A percentile compares a stretch with the other conserved stretches of the same genome.
These are phyloP conservation scores for Radopholus similis DNA, from an alignment of 1,140 invertebrate species.

Conservation along the genomic window DNA sequence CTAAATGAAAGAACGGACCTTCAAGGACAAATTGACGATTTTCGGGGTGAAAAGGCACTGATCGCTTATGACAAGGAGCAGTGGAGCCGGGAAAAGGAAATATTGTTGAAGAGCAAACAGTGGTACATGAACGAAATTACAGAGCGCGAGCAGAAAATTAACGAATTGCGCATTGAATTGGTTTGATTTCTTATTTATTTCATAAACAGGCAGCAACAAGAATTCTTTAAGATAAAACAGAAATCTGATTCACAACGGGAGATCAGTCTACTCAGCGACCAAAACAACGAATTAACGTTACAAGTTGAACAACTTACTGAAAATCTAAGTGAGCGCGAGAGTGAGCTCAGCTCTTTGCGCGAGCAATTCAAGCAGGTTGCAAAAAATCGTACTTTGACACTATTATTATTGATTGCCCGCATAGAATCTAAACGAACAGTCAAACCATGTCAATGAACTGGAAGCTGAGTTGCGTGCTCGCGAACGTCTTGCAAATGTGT, in stretches of 20 bases:
- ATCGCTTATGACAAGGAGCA: conserved; percentile 32
- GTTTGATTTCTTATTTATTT: background rate
- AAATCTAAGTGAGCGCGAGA: background rate
- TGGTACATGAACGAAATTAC: conserved; percentile 31
- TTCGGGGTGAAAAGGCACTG: conserved; percentile 13
- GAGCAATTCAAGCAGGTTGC: conserved; percentile 6
- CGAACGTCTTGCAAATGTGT: conserved; percentile 26
- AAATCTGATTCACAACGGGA: conserved; percentile 9
- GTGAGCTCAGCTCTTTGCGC: background rate
- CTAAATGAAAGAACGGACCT: background rate
- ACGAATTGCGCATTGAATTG: conserved; percentile 17
- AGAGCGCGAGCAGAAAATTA: conserved; percentile 23
- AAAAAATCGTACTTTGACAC: conserved; percentile 1
- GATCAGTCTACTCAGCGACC: background rate
- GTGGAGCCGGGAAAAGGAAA: conserved; percentile 25
- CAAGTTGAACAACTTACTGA: background rate
- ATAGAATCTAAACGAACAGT: conserved; percentile 14
- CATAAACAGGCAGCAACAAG: background rate
- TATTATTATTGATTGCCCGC: background rate
- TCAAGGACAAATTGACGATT: conserved; percentile 25
- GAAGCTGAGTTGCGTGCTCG: conserved; percentile 30
- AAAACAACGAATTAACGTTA: background rate
- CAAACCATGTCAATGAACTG: conserved; percentile 20
- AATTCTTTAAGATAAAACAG: background rate
- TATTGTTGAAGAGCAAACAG: conserved; percentile 22